Percentiles rank a stretch among this genome's conserved stretches.
Evolutionary conservation across 2,888 invertebrate species (phyloP).

Genomic region (Epistrophe eligans): DNA sequence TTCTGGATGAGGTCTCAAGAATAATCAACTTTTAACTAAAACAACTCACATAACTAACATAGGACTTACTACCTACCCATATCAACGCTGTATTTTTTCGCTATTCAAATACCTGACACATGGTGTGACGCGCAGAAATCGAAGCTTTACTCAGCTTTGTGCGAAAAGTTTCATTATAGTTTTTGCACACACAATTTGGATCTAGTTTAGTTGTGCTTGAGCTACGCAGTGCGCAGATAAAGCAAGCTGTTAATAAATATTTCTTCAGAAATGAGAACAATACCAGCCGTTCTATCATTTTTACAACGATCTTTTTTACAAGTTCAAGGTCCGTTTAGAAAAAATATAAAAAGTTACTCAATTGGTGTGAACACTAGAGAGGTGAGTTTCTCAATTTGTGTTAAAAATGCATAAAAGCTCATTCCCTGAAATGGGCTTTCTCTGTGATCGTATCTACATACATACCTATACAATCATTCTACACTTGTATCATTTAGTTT

Average conservation of each 20-base stretch:
- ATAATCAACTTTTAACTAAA: no score
- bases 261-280: slow-evolving; percentile 8
- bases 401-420: background rate
- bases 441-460: no score
- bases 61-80: no score
- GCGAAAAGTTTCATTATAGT: background rate
- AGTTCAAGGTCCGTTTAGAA: background rate
- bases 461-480: no score
- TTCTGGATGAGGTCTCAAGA: no score
- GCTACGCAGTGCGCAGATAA: background rate
- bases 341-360: slow-evolving; percentile 17
- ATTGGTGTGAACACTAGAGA: slow-evolving; percentile 15
- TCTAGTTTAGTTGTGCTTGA: background rate
- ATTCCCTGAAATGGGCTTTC: no score
- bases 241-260: background rate
- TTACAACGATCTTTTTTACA: background rate
- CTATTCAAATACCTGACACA: no score
- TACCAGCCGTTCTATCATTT: background rate
- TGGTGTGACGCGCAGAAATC: background rate
- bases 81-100: no score
- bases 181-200: background rate
- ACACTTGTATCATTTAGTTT: slow-evolving; percentile 78
- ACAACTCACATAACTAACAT: no score
- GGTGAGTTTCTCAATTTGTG: background rate
- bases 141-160: background rate